Evolutionary conservation across 2,888 invertebrate species (phyloP).

Genomic region (Epinotia brunnichana): DNA sequence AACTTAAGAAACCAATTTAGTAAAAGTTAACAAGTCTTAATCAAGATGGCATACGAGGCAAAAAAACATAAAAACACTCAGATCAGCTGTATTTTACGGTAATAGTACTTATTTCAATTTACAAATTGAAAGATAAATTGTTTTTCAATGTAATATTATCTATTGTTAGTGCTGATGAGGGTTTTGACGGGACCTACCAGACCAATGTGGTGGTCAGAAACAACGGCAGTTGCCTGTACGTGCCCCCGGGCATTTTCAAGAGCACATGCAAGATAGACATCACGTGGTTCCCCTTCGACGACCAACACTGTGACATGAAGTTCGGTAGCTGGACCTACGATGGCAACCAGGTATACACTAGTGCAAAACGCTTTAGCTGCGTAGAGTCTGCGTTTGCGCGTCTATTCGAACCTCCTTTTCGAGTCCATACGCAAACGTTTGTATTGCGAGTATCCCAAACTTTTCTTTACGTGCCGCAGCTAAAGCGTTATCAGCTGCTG

Average conservation of each 20-base stretch:
- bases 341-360: slow-evolving; percentile 92
- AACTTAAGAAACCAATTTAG: slow-evolving; percentile 16
- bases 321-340: slow-evolving; percentile 99
- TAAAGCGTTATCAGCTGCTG: slow-evolving; percentile 43
- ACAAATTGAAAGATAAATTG: slow-evolving; percentile 2
- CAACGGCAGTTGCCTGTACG: slow-evolving; percentile 99
- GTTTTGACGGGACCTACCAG: slow-evolving; percentile 99
- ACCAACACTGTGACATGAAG: slow-evolving; percentile 99
- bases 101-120: neutral
- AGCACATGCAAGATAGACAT: slow-evolving; percentile 99
- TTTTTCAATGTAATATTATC: slow-evolving; percentile 51
- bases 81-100: too few species aligned
- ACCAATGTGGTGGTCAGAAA: slow-evolving; percentile 99
- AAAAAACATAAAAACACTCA: slow-evolving; percentile 22
- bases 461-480: slow-evolving; percentile 44
- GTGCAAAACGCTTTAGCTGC: slow-evolving; percentile 46
- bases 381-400: slow-evolving; percentile 36
- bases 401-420: slow-evolving; percentile 34
- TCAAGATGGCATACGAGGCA: neutral
- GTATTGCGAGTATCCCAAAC: slow-evolving; percentile 40
- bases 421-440: slow-evolving; percentile 42
- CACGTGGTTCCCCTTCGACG: slow-evolving; percentile 99
- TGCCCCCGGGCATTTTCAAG: slow-evolving; percentile 99
- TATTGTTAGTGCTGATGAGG: slow-evolving; percentile 97
- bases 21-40: slow-evolving; percentile 6